Evolutionary conservation across 2,113 vertebrate species (phyloP), one percentile per base, ranked within the genome.

Genomic region (Ochotona princeps): DNA sequence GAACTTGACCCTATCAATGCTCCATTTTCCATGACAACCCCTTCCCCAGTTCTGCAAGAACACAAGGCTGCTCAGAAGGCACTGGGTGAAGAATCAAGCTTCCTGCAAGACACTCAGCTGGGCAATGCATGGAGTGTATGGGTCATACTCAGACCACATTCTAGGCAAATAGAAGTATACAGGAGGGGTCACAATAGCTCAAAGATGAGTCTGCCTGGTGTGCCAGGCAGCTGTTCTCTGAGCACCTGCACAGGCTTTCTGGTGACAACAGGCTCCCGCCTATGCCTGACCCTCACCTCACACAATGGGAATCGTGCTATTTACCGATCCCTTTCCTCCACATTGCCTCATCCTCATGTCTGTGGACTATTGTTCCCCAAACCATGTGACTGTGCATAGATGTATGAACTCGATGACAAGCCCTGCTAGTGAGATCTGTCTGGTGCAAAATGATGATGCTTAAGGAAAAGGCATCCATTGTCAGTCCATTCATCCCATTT

Each of bases 151-250:
- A 90, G 83, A 92, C 94, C 96, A 95, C 2, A 2, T 51, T 95
- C 67, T 93, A 96, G 94, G 95, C 96, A 96, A 96, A 95, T 95
- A 95, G 84, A 96, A 93, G 95, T 91, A 92, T 87, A 97, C 90
- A 79, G 96, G 95, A 95, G 97, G 54, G 54, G 54, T 3, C 97
- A 97, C n/a, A 38, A 73, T 61, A 74, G 90, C 95, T 95, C 97
- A 93, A 95, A 93, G 92, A 74, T 83, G 92, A 83, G 87, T 92
- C 92, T 90, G 94, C 72, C 90, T 73, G 78, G 26, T 91, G 38
- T 81, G 79, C 78, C 73, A 96, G 95, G 81, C 97, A 98, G 95
- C 96, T 97, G 97, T 92, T 95, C 96, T 96, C 73, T 73, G 44
- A 96, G 90, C 97, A 96, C 96, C 97, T 97, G 96, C 93, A 91